Conservation (phyloP, 2,113 vertebrate genomes). For the Theristicus caerulescens region DNA sequence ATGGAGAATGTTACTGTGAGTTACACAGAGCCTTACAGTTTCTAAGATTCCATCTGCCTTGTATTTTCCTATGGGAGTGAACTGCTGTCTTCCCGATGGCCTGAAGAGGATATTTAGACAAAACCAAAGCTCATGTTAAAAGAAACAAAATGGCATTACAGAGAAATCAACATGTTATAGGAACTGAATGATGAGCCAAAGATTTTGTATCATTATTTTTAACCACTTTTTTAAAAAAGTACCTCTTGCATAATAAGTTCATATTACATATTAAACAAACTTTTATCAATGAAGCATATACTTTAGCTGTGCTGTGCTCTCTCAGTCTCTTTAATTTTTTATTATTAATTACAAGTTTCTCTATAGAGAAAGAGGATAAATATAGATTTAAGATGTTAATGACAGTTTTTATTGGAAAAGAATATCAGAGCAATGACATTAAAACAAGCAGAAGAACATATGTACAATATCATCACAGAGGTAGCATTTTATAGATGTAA, state of each 20-base stretch:
- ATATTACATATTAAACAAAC: not conserved
- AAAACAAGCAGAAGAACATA: not conserved
- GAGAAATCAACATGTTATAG: not conserved
- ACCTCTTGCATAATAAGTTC: not conserved
- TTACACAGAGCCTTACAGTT: slow-evolving; percentile 78
- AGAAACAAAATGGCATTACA: not conserved
- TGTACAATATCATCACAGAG: not conserved
- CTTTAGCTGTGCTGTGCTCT: not conserved
- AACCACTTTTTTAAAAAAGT: not conserved
- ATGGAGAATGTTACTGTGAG: not conserved
- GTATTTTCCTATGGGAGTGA: slow-evolving; percentile 84
- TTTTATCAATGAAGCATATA: not conserved
- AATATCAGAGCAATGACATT: not conserved
- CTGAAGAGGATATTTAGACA: slow-evolving; percentile 72
- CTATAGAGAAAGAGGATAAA: not conserved
- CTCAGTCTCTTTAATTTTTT: not conserved
- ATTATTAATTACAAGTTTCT: not conserved
- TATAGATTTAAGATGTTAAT: not conserved
- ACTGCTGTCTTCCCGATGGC: slow-evolving; percentile 84
- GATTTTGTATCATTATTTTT: not conserved
- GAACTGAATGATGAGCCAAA: not conserved
- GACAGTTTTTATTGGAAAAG: not conserved
- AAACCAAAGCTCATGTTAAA: not conserved
- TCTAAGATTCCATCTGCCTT: slow-evolving; percentile 91
- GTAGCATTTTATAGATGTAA: not conserved